phyloP scores from a whole-genome alignment of 2,113 vertebrate species.

The Labrus mixtus region DNA sequence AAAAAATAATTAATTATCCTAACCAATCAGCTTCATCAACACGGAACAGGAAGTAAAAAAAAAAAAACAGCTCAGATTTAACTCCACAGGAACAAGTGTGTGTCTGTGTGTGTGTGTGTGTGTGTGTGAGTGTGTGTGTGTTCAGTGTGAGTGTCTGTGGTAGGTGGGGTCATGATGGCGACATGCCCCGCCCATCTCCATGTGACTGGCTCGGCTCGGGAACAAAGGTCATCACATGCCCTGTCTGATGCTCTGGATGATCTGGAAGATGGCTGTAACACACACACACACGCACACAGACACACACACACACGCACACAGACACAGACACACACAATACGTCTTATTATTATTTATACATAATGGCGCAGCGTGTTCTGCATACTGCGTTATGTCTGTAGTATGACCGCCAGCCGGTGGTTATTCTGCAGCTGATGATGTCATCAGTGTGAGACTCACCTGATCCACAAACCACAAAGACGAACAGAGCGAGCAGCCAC shows the following conservation, averaged over 20 bases:
- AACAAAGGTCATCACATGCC: conserved; percentile 78
- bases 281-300: conserved; percentile 7
- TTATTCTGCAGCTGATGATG: background rate
- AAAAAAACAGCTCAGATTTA: conserved; percentile 25
- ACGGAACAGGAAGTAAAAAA: conserved; percentile 29
- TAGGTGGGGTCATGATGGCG: conserved; percentile 18
- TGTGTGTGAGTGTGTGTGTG: background rate
- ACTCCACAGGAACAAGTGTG: conserved; percentile 47
- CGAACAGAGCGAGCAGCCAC: conserved; percentile 84
- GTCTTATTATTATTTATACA: no score
- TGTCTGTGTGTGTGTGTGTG: conserved; percentile 12
- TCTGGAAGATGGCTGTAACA: conserved; percentile 85
- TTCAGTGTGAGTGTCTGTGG: conserved; percentile 2
- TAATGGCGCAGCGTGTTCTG: no score
- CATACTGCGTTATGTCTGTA: no score
- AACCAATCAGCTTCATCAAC: conserved; percentile 39
- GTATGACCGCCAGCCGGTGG: no score
- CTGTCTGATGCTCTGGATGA: conserved; percentile 88
- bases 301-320: no score
- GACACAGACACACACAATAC: no score
- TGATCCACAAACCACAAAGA: conserved; percentile 86
- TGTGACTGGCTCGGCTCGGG: conserved; percentile 19
- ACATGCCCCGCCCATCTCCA: background rate
- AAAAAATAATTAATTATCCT: conserved; percentile 18
- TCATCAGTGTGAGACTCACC: conserved; percentile 62